Conservation (phyloP, 2,113 vertebrate species). For the Leptocoma aspasia region DNA sequence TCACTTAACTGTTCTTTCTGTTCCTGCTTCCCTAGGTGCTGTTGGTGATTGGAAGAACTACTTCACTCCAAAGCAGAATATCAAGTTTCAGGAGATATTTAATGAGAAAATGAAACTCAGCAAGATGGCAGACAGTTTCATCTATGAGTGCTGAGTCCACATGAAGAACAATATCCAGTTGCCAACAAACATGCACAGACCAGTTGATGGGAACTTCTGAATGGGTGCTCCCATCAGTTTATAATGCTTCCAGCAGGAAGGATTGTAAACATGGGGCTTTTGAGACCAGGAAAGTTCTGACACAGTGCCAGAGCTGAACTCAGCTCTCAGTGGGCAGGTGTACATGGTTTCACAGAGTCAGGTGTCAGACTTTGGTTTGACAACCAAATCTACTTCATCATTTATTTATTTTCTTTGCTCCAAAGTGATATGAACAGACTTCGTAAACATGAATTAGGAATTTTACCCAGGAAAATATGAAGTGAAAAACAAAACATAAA, state of each 20-base stretch:
- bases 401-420: constrained; percentile 9
- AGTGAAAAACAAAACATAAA: not conserved
- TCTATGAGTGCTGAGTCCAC: constrained; percentile 54
- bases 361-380: not conserved
- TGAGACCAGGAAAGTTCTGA: not conserved
- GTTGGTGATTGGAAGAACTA: constrained; percentile 79
- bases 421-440: not conserved
- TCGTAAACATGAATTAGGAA: not conserved
- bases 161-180: not conserved
- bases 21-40: constrained; percentile 48
- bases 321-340: not conserved
- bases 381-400: not conserved
- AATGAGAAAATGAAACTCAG: constrained; percentile 74
- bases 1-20: not conserved
- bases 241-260: not conserved
- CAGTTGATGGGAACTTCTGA: not conserved
- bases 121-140: constrained; percentile 61
- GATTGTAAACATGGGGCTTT: not conserved
- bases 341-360: not conserved
- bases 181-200: not conserved
- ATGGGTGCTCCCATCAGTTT: not conserved
- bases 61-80: constrained; percentile 76
- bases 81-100: constrained; percentile 72
- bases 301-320: not conserved
- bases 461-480: not conserved